Conservation (phyloP, 2,113 vertebrate genomes). For the Candoia aspera region DNA sequence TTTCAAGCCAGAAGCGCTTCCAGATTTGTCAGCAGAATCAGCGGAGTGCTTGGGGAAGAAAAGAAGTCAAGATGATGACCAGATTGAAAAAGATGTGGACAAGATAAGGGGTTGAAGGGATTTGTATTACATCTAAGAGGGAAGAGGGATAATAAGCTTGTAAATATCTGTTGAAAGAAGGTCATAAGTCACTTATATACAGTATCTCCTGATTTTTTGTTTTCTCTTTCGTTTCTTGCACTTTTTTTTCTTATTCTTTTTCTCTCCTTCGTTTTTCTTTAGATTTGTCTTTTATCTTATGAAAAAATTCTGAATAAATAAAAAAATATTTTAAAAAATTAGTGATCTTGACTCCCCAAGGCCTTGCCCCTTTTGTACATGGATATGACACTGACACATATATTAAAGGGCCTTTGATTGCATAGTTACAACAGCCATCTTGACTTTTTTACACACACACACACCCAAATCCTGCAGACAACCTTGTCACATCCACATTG, state of each 20-base stretch:
- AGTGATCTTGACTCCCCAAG: neutral
- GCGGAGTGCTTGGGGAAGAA: neutral
- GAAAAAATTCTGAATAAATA: neutral
- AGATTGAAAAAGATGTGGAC: neutral
- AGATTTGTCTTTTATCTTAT: neutral
- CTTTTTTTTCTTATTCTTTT: neutral
- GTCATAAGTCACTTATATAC: neutral
- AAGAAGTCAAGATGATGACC: neutral
- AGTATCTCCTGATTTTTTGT: neutral
- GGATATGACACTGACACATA: neutral
- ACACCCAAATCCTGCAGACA: neutral
- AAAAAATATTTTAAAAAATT: neutral
- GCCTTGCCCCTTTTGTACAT: neutral
- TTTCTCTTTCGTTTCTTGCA: neutral
- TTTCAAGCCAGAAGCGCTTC: neutral
- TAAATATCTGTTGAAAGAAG: neutral
- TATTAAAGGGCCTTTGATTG: neutral
- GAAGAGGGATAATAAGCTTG: neutral
- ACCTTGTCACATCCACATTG: neutral
- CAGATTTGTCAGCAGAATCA: neutral
- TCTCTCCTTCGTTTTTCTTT: neutral
- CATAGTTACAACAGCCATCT: neutral
- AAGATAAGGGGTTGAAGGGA: neutral
- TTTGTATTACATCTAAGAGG: too few relatives aligned
- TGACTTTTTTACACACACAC: neutral